Base-by-base conservation (phyloP, 1,140 invertebrate species). In the Oscheius sp. region DNA sequence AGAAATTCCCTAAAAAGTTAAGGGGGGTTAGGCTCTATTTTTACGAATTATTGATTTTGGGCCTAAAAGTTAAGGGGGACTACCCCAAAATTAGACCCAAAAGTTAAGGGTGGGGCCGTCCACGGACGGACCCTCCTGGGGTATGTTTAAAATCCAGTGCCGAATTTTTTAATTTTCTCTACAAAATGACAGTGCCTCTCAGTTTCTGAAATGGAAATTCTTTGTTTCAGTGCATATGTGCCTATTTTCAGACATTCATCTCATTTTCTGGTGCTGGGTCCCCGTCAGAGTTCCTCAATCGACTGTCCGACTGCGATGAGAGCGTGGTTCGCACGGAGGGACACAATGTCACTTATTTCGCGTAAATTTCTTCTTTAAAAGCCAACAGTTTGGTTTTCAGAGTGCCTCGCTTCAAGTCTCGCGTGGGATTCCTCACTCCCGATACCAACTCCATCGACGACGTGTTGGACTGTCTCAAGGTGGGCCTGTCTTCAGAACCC, bases 371-470 rank as follows among this genome's bases (percentile, higher is more conserved):
- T 10, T 26, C 36, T 58, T 10, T 58, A n/a, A 10, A n/a, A 58
- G 10, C 10, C 52, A 23, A 13, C 38, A 42, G 26, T 4, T 13
- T 20, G 32, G 15, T 4, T 23, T 68, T 3, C 31, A 68, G 66
- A 13, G 36, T 74, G 20, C 55, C 72, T 32, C 72, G 72, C 1
- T 74, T 74, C 58, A 74, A 74, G 49, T 38, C 35, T 4, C 72
- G 72, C 1, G 13, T 74, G 1, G 52, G 49, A 13, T 74, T 74
- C 46, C 28, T 68, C 15, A 61, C 64, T 42, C 72, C 72, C 28
- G 35, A 61, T 18, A 49, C 45, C n/a, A 35, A 34, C 4, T 38
- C 42, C 2, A 26, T 68, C 2, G 65, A 74, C 34, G 34, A 32
- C 10, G 72, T 68, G 28, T 58, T 74, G 4, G 72, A 68, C 29